Evolutionary conservation across 2,113 vertebrate species (phyloP).

Genomic region (Oxyura jamaicensis): DNA sequence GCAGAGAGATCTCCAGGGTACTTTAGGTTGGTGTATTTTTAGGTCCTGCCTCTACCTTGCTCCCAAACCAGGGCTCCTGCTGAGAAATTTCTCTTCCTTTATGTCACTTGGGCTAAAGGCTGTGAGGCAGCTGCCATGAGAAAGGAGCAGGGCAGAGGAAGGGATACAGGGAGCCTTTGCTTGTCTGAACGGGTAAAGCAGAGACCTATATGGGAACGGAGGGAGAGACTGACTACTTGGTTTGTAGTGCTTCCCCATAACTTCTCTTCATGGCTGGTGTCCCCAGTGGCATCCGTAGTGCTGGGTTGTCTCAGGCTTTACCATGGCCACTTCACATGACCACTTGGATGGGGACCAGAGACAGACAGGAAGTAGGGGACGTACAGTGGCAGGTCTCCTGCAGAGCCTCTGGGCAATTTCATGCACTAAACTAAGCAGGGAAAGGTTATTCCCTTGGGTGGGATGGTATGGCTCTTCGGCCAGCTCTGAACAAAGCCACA

Average conservation of each 20-base stretch:
- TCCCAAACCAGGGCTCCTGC: neutral
- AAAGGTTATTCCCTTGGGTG: neutral
- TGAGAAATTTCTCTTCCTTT: neutral
- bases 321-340: rapidly evolving
- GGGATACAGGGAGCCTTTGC: neutral
- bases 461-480: neutral
- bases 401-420: neutral
- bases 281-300: rapidly evolving
- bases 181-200: neutral
- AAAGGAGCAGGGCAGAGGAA: neutral
- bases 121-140: neutral
- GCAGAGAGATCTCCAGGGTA: neutral
- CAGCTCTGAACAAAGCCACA: neutral
- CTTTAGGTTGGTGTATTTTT: neutral
- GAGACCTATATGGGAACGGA: neutral
- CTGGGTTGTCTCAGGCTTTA: neutral
- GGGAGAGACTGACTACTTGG: neutral
- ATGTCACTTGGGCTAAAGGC: neutral
- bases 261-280: rapidly evolving
- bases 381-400: neutral
- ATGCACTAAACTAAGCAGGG: neutral
- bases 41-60: neutral
- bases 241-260: neutral
- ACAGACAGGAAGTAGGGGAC: neutral
- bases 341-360: neutral